These are phyloP conservation scores for Diceros bicornis DNA, from an alignment of 2,797 vertebrate species.

Conservation along the genomic window DNA sequence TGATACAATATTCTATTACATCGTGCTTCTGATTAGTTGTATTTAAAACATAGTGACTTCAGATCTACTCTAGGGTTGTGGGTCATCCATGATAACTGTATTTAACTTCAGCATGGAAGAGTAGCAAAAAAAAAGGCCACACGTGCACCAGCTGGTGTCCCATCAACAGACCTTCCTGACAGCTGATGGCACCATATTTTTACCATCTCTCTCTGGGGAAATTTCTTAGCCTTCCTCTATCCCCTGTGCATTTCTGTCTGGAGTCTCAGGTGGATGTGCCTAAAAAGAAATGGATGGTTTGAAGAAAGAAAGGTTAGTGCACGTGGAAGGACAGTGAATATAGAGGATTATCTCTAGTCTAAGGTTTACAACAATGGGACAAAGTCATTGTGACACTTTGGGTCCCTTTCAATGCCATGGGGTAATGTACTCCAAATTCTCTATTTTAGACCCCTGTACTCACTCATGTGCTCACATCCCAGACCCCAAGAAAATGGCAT, in stretches of 20 bases:
- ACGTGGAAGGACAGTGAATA: not conserved
- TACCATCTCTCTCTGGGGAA: not conserved
- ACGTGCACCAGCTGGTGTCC: no score
- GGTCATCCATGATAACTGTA: not conserved
- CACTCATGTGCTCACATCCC: not conserved
- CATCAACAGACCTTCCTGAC: not conserved
- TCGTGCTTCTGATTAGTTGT: not conserved
- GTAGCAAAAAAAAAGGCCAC: not conserved
- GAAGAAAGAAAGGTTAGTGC: not conserved
- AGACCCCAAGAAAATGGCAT: not conserved
- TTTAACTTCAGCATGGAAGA: not conserved
- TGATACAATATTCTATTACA: not conserved
- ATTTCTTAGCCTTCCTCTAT: not conserved
- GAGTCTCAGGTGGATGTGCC: not conserved
- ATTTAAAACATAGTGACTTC: not conserved
- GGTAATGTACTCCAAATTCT: no score
- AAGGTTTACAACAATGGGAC: not conserved
- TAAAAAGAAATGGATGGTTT: not conserved
- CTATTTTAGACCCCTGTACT: not conserved
- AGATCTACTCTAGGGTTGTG: not conserved
- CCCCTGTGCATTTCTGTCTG: not conserved
- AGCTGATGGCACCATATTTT: no score
- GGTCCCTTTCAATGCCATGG: not conserved
- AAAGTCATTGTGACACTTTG: not conserved
- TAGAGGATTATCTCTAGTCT: not conserved